Evolutionary conservation across 2,113 vertebrate genomes (phyloP), one percentile per base, ranked within the genome.

Genomic region (Oncorhynchus mykiss): DNA sequence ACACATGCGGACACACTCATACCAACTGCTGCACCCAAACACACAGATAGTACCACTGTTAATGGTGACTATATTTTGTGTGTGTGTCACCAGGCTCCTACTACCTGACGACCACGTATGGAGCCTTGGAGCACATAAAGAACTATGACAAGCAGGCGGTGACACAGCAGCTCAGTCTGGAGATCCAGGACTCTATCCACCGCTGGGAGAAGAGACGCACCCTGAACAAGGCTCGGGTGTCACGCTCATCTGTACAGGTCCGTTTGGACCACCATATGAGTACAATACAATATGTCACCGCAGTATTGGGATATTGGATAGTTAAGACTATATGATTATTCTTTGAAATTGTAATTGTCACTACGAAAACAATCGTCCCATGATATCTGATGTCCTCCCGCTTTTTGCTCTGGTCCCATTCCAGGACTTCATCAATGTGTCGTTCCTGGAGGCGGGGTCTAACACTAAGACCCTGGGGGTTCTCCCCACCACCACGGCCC

Each of bases 131-230:
- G 80, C 97, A 99, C 81, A 98, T 99, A 59, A 98, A 94, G 93
- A 96, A 94, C 74, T 99, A 96, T 0, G 96, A 99, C 90, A 96
- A 96, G 91, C 94, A 98, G 87, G 92, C 95, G 0, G 94, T 95
- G 49, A 97, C 96, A 0, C 90, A 95, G 72, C 96, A 98, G 90
- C 94, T 99, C 68, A 99, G 97, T 24, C 4, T 94, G 84, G 97
- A 99, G 83, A 94, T 99, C 34, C 97, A 99, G 86, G 97, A 99
- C 87, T 99, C 97, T 77, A 99, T 99, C 85, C 95, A 99, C 77
- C 96, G 95, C 82, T 99, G 97, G 97, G 96, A 99, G 87, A 92
- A 96, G 27, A 90, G 97, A 34, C 94, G 96, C 70, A 99, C 97
- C 0, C 94, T 98, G 78, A 99, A 97, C 91, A 96, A 96, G 88